Conservation (phyloP, 2,113 vertebrate genomes). For the Chauna torquata region DNA sequence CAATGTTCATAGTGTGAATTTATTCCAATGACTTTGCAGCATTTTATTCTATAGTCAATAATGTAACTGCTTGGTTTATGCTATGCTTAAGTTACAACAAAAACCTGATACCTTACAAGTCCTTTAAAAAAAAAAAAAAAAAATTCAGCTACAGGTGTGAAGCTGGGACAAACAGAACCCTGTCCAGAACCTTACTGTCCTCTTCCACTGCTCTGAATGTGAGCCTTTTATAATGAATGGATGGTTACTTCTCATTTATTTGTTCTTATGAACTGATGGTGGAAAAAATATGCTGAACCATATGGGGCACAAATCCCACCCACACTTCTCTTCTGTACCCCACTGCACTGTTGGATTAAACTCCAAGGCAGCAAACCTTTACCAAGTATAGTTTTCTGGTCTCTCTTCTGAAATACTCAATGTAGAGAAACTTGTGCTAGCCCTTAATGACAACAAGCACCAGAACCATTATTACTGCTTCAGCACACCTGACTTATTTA, state of each 20-base stretch:
- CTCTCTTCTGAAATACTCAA: not conserved
- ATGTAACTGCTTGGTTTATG: not conserved
- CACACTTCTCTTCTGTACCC: not conserved
- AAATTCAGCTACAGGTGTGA: not conserved
- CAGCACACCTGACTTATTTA: not conserved
- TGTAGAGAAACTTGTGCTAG: not conserved
- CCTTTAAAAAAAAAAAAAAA: not conserved
- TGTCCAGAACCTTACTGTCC: not conserved
- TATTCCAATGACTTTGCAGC: not conserved
- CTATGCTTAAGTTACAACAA: not conserved
- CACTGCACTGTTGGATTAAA: not conserved
- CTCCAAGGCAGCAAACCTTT: not conserved
- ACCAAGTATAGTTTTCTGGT: not conserved
- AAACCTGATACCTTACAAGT: accelerated
- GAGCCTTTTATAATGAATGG: not conserved
- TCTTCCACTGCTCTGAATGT: not conserved
- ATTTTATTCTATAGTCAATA: not conserved
- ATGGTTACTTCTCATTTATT: not conserved
- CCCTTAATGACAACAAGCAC: not conserved
- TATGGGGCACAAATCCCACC: not conserved
- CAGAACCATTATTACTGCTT: not conserved
- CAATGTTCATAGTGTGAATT: not conserved
- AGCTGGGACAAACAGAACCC: not conserved
- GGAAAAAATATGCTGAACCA: not conserved
- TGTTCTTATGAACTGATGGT: not conserved